phyloP scores from a whole-genome alignment of 2,888 invertebrate species.

The Pinctada fucata region DNA sequence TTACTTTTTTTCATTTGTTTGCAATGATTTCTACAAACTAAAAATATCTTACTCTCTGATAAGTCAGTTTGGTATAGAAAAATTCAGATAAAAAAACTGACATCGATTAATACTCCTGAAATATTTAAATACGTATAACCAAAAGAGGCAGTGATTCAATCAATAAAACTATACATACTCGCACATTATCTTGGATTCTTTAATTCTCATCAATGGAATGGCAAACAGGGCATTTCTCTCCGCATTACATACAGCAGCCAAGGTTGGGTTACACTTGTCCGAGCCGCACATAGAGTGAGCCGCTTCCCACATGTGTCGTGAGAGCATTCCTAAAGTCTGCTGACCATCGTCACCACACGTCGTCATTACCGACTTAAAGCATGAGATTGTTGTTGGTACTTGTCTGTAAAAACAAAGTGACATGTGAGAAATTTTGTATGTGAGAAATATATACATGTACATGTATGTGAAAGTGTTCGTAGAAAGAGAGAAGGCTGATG shows the following conservation, averaged over 20 bases:
- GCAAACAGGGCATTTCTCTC: constrained; percentile 22
- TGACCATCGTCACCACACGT: constrained; percentile 15
- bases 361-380: constrained; percentile 18
- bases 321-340: constrained; percentile 8
- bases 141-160: too few species aligned
- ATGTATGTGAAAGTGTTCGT: too few species aligned
- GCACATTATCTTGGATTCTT: constrained; percentile 25
- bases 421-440: too few species aligned
- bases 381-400: constrained; percentile 26
- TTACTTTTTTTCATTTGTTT: too few species aligned
- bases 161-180: constrained; percentile 20
- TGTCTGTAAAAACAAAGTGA: constrained; percentile 26
- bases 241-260: constrained; percentile 26
- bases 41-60: too few species aligned
- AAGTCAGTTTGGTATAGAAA: too few species aligned
- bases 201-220: constrained; percentile 12
- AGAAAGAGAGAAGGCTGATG: too few species aligned
- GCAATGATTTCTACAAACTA: too few species aligned
- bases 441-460: too few species aligned
- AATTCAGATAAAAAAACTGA: too few species aligned
- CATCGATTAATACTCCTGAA: too few species aligned
- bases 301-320: constrained; percentile 15
- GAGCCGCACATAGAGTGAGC: constrained; percentile 30
- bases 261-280: constrained; percentile 20
- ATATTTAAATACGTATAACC: too few species aligned